Conservation (phyloP, 2,888 invertebrate genomes). For the Drosophila rubida region DNA sequence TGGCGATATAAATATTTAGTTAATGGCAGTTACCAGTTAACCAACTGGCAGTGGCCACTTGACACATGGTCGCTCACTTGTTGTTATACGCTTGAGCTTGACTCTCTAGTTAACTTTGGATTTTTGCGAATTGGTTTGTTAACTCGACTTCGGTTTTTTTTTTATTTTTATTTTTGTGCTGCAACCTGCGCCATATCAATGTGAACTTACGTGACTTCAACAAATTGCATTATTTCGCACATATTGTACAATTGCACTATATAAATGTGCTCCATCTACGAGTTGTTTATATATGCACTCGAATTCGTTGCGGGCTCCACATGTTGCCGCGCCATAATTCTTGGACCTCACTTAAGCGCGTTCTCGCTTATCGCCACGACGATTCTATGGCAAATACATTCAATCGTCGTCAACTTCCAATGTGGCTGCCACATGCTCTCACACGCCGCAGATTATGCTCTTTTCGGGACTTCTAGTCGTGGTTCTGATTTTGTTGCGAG, state of each 20-base stretch:
- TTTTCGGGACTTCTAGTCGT: background rate
- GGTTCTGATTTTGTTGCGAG: constrained; percentile 12
- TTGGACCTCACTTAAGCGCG: constrained; percentile 46
- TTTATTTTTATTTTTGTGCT: constrained; percentile 13
- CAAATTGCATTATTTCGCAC: constrained; percentile 64
- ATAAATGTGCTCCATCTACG: constrained; percentile 3
- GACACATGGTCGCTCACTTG: constrained; percentile 20
- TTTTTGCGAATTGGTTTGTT: constrained; percentile 4
- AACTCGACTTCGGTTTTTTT: constrained; percentile 12
- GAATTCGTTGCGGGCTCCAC: constrained; percentile 24
- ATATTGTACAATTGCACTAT: constrained; percentile 22
- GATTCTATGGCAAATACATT: background rate
- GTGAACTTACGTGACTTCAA: constrained; percentile 73
- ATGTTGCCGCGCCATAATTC: constrained; percentile 29
- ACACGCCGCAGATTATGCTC: background rate
- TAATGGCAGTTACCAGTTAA: constrained; percentile 25
- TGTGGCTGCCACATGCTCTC: background rate
- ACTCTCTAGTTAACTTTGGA: constrained; percentile 9
- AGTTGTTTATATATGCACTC: too few species aligned
- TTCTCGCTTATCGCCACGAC: constrained; percentile 43
- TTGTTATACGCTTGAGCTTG: constrained; percentile 12
- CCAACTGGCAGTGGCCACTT: constrained; percentile 13
- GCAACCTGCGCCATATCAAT: constrained; percentile 64
- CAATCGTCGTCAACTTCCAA: background rate
- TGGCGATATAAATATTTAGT: constrained; percentile 54